Conservation (phyloP, 2,888 invertebrate genomes). For the Lypha dubia region DNA sequence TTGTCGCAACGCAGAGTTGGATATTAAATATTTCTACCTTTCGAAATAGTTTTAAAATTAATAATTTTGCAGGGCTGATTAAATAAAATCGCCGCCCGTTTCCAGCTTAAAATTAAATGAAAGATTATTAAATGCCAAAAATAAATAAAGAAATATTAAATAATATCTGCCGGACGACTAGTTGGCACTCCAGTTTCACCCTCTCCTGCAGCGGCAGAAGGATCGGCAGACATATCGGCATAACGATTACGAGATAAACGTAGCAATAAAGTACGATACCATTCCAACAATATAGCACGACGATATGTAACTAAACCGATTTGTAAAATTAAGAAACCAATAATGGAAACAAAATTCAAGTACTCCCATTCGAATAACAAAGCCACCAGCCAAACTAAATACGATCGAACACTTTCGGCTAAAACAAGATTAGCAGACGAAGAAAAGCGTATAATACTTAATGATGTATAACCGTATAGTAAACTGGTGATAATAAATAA, state of each 20-base stretch:
- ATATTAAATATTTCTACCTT: neutral
- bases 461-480: conserved; percentile 96
- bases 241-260: conserved; percentile 78
- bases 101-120: conserved; percentile 4
- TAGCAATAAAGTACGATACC: conserved; percentile 76
- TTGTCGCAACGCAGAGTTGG: neutral
- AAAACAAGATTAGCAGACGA: conserved; percentile 96
- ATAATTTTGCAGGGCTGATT: neutral
- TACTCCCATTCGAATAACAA: conserved; percentile 90
- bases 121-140: conserved; percentile 16
- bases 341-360: conserved; percentile 90
- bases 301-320: conserved; percentile 94
- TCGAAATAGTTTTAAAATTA: neutral
- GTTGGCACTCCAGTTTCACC: conserved; percentile 71
- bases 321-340: conserved; percentile 91
- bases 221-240: conserved; percentile 75
- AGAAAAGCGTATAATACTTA: conserved; percentile 96
- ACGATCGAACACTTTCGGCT: conserved; percentile 92
- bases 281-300: conserved; percentile 84
- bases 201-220: conserved; percentile 51
- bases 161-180: conserved; percentile 80
- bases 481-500: conserved; percentile 93
- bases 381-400: conserved; percentile 95
- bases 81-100: too few species aligned
- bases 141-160: conserved; percentile 73